Conservation (phyloP, 2,797 vertebrate species). For the Propithecus deckenii region DNA sequence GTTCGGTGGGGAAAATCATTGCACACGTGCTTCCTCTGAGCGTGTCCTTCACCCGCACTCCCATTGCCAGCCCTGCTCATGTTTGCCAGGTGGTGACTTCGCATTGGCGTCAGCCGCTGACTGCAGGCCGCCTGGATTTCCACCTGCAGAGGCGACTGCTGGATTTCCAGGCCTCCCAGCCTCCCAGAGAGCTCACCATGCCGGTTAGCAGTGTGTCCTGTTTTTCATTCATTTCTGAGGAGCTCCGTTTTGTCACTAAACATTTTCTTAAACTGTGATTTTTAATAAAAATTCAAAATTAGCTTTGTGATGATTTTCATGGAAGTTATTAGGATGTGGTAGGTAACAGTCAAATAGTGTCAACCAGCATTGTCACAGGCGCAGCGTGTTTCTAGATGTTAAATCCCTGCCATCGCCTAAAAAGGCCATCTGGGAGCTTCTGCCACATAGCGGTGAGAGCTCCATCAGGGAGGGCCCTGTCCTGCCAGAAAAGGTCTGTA, state of each 20-base stretch:
- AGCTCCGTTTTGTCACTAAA: background rate
- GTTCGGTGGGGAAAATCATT: background rate
- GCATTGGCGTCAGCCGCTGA: rapidly evolving
- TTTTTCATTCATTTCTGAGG: background rate
- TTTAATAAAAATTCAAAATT: conserved; percentile 27
- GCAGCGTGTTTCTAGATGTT: background rate
- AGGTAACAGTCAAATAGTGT: background rate
- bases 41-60: rapidly evolving
- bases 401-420: rapidly evolving
- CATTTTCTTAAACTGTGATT: background rate
- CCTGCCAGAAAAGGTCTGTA: too few species aligned
- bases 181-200: background rate
- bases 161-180: too few species aligned
- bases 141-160: rapidly evolving
- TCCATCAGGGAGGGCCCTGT: too few species aligned
- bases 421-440: background rate
- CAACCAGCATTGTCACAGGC: too few species aligned
- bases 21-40: rapidly evolving
- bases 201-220: background rate
- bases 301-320: background rate
- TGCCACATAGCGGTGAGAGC: background rate
- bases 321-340: rapidly evolving
- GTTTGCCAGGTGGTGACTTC: background rate
- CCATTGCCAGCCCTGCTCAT: background rate
- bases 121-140: rapidly evolving